A percentile compares a stretch with the other conserved stretches of the same genome.
Conservation (phyloP, 2,797 vertebrate genomes). For the Bryconaethiops microstoma region DNA sequence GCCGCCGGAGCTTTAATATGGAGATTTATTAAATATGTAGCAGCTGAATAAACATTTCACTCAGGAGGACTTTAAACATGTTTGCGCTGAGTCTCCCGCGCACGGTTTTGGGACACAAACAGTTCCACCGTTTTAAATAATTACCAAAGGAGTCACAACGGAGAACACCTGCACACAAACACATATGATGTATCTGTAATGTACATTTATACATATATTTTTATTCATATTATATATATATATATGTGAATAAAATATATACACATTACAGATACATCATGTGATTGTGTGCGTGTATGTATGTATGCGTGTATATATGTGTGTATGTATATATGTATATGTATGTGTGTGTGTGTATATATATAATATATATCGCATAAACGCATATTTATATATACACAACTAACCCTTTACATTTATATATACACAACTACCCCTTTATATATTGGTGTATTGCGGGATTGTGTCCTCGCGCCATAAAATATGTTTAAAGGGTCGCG, state of each 20-base stretch:
- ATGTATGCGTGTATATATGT: background rate
- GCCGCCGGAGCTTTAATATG: slow-evolving; percentile 45
- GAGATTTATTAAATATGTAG: slow-evolving; percentile 52
- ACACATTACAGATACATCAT: too few species aligned
- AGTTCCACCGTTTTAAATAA: background rate
- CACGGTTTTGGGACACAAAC: background rate
- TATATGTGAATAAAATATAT: too few species aligned
- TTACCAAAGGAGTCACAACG: slow-evolving; percentile 8
- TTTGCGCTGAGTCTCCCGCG: slow-evolving; percentile 68
- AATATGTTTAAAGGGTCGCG: background rate
- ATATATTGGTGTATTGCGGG: too few species aligned
- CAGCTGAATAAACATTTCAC: slow-evolving; percentile 79
- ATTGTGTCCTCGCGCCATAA: background rate
- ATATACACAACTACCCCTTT: too few species aligned
- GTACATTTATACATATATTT: too few species aligned
- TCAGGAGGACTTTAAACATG: slow-evolving; percentile 65
- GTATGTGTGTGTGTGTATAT: too few species aligned
- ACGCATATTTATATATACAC: too few species aligned
- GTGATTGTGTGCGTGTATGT: too few species aligned
- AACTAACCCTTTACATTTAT: too few species aligned
- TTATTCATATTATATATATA: too few species aligned
- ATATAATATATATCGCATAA: too few species aligned
- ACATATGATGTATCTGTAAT: too few species aligned
- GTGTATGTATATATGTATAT: background rate
- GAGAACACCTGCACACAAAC: slow-evolving; percentile 67